Percentiles rank a stretch among this genome's conserved stretches.
These are phyloP conservation scores for Coryphaenoides rupestris DNA, from an alignment of 2,113 vertebrate species.

Conservation along the genomic window DNA sequence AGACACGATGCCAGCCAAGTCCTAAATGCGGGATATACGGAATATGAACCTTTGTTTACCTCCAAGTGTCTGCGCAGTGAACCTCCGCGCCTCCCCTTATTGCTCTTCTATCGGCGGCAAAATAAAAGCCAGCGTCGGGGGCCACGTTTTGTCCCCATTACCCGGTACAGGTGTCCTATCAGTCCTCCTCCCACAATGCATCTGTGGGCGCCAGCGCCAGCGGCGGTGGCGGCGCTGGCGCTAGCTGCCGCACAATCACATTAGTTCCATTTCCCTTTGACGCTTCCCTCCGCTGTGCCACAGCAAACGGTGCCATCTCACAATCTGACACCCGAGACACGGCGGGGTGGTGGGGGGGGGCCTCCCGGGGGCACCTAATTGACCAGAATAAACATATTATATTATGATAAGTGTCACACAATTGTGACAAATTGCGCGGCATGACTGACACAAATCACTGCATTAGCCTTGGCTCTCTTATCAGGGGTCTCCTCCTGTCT, in stretches of 20 bases:
- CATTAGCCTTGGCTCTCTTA: conserved; percentile 72
- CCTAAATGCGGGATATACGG: too few species aligned
- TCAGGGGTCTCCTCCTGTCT: conserved; percentile 62
- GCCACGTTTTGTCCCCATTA: conserved; percentile 5
- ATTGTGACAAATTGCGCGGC: conserved; percentile 72
- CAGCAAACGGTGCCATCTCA: conserved; percentile 34
- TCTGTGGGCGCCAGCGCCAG: conserved; percentile 30
- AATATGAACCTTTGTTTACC: too few species aligned
- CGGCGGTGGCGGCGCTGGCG: conserved; percentile 17
- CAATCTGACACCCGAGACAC: conserved; percentile 8
- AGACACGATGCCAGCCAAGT: too few species aligned
- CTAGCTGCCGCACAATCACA: conserved; percentile 58
- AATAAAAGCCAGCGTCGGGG: conserved; percentile 22
- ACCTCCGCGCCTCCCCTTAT: background rate
- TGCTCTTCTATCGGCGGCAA: background rate
- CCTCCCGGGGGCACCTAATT: conserved; percentile 66
- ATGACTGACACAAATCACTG: conserved; percentile 74
- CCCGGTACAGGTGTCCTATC: conserved; percentile 12
- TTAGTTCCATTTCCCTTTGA: conserved; percentile 70
- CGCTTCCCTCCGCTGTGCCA: conserved; percentile 20
- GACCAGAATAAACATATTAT: conserved; percentile 78
- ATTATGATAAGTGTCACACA: conserved; percentile 68
- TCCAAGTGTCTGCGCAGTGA: background rate
- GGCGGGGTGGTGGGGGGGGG: too few species aligned
- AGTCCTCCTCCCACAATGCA: conserved; percentile 42